phyloP scores from a whole-genome alignment of 1,140 invertebrate species.

The Oedothorax gibbosus region DNA sequence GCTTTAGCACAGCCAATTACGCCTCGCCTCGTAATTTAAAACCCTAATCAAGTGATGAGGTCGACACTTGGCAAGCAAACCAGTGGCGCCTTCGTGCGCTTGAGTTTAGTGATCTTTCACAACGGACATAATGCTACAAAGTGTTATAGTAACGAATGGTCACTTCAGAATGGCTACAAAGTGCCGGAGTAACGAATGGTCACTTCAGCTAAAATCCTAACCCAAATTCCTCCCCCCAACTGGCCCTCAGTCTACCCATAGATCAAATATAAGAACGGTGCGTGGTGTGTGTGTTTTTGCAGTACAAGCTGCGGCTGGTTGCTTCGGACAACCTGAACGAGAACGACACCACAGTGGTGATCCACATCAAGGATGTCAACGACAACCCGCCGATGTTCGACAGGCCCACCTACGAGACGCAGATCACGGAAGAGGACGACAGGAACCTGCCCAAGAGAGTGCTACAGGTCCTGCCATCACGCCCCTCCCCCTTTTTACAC shows the following conservation, averaged over 20 bases:
- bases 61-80: no score
- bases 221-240: no score
- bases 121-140: no score
- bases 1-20: no score
- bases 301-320: conserved; percentile 93
- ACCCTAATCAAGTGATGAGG: no score
- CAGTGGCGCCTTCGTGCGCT: no score
- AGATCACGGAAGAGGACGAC: conserved; percentile 96
- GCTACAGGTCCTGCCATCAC: conserved; percentile 78
- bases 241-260: background rate
- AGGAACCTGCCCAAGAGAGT: conserved; percentile 92
- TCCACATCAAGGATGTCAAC: conserved; percentile 95
- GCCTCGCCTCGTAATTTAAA: no score
- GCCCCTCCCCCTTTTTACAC: background rate
- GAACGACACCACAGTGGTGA: conserved; percentile 94
- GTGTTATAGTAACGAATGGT: no score
- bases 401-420: conserved; percentile 91
- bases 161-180: no score
- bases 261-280: background rate
- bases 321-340: conserved; percentile 96
- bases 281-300: conserved; percentile 7
- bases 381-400: conserved; percentile 91
- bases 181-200: no score
- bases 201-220: no score
- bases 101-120: no score